phyloP scores from a whole-genome alignment of 2,888 invertebrate genomes.

The Alviniconcha strummeri region DNA sequence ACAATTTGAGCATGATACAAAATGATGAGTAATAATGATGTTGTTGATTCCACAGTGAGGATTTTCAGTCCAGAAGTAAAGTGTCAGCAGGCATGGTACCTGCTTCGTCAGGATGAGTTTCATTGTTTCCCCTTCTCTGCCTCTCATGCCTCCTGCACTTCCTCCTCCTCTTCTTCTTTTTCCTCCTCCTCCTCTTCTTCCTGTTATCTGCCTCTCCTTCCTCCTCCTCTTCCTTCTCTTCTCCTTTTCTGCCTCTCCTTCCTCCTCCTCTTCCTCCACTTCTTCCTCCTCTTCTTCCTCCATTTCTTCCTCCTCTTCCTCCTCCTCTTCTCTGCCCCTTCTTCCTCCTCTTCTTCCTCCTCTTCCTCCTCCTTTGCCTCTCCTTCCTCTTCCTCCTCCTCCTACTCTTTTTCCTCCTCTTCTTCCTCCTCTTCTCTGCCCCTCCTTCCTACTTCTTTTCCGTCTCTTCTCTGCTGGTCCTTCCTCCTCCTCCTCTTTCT shows the following conservation, averaged over 20 bases:
- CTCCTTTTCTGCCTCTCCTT: not conserved
- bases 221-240: too few relatives aligned
- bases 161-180: too few relatives aligned
- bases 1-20: too few relatives aligned
- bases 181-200: not conserved
- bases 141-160: too few relatives aligned
- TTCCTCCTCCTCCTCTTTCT: not conserved
- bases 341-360: too few relatives aligned
- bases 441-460: too few relatives aligned
- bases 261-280: not conserved
- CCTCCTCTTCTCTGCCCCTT: not conserved
- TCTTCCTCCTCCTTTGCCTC: not conserved
- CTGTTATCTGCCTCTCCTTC: not conserved
- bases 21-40: too few relatives aligned
- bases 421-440: not conserved
- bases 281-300: not conserved
- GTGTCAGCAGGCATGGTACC: too few relatives aligned
- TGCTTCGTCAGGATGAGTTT: too few relatives aligned
- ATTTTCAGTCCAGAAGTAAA: too few relatives aligned
- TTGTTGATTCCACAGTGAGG: too few relatives aligned
- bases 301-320: not conserved
- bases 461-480: not conserved
- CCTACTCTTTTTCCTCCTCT: not conserved
- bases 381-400: not conserved
- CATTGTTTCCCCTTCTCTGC: too few relatives aligned